Evolutionary conservation across 2,113 vertebrate species (phyloP), one percentile per base, ranked within the genome.

Genomic region (Micromys minutus): DNA sequence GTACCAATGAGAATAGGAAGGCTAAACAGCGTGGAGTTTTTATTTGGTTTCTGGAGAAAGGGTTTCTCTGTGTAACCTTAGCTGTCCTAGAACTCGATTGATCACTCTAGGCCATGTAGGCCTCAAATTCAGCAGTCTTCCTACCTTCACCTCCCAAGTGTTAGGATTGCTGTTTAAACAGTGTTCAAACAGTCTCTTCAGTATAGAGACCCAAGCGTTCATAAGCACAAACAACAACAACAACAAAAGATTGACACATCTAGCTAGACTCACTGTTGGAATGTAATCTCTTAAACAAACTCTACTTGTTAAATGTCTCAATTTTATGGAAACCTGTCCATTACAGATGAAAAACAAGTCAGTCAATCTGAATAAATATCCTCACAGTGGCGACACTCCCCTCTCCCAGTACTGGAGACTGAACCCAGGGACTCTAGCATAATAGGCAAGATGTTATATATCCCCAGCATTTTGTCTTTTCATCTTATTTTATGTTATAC

Each of bases 131-230:
- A 72, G 71, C n/a, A 72, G 42, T 72, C 69, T n/a, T 36, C 36
- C 69, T 71, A 21, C 17, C 69, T 71, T 36, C 36, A 19, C 36
- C 36, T 71, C 6, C n/a, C 3, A 4, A 72, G 71, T 39, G n/a
- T 39, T 72, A 19, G n/a, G n/a, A 71, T 5, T 72, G 4, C 21
- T 39, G 71, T 10, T 10, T 72, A 39, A 42, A n/a, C 36, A 71
- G 47, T 59, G 22, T n/a, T 16, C 92, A 91, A 92, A 95, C 4
- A 50, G 4, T 74, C 36, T 94, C 93, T 93, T 86, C n/a, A 94
- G 45, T 45, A 22, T 22, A 80, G n/a, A 59, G 84, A 92, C 45
- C 29, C 74, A 93, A 79, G 57, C 69, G 36, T 84, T 91, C 79
- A 63, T 19, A 84, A 87, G 45, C 45, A 95, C 7, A 65, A 80